Evolutionary conservation across 2,113 vertebrate species (phyloP).

Genomic region (Pteruthius melanotis): DNA sequence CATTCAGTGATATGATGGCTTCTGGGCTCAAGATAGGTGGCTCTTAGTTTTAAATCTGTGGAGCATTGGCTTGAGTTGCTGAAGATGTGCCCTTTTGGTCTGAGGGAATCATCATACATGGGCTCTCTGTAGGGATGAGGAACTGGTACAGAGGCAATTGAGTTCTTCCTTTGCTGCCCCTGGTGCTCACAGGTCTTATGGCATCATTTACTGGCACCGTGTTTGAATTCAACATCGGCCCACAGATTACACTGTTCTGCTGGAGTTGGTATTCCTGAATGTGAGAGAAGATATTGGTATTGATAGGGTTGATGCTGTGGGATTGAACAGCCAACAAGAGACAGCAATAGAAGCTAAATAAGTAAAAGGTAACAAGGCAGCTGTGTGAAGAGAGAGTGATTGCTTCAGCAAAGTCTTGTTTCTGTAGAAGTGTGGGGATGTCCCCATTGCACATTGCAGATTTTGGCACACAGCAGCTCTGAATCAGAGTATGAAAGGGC

Average conservation of each 20-base stretch:
- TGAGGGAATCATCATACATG: background rate
- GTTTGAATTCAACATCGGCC: rapidly evolving
- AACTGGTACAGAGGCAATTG: background rate
- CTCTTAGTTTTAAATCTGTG: background rate
- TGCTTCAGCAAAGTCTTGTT: background rate
- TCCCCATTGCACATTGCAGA: background rate
- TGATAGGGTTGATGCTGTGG: background rate
- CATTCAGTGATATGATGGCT: background rate
- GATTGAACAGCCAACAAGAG: background rate
- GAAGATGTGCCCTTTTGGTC: background rate
- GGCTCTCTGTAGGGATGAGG: background rate
- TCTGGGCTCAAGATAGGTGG: background rate
- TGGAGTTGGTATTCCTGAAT: background rate
- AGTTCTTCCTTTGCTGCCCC: background rate
- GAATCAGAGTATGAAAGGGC: background rate
- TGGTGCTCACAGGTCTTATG: background rate
- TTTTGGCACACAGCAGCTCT: background rate
- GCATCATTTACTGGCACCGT: background rate
- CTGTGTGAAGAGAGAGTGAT: background rate
- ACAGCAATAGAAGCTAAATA: background rate
- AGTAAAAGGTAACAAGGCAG: background rate
- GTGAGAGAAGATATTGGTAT: background rate
- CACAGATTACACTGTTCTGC: background rate
- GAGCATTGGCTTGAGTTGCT: background rate
- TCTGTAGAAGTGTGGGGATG: background rate